Evolutionary conservation across 2,113 vertebrate genomes (phyloP).

Genomic region (Pterocles gutturalis): DNA sequence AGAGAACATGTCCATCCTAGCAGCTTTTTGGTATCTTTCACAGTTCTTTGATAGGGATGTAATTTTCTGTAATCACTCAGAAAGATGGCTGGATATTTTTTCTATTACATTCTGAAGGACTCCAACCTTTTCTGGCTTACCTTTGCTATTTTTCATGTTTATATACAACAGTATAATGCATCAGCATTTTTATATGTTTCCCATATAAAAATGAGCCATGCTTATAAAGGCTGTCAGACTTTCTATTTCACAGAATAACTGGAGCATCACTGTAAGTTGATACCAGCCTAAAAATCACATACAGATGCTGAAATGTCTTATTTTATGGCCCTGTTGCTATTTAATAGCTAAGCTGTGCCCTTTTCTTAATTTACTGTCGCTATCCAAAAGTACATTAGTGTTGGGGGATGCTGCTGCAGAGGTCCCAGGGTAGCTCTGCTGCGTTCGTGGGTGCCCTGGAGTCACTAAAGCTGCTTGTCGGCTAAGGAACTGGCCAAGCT

Average conservation of each 20-base stretch:
- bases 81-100: constrained; percentile 60
- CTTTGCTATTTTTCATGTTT: constrained; percentile 70
- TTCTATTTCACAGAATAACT: constrained; percentile 54
- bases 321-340: constrained; percentile 46
- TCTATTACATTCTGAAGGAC: constrained; percentile 55
- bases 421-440: neutral
- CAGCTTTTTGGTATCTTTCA: constrained; percentile 36
- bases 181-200: constrained; percentile 70
- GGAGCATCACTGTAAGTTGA: constrained; percentile 36
- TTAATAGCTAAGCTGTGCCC: constrained; percentile 43
- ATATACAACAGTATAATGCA: constrained; percentile 64
- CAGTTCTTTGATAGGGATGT: constrained; percentile 25
- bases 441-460: neutral
- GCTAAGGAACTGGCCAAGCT: neutral
- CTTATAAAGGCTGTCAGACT: constrained; percentile 56
- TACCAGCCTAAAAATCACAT: constrained; percentile 51
- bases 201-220: constrained; percentile 55
- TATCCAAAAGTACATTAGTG: neutral
- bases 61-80: constrained; percentile 58
- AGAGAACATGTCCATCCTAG: constrained; percentile 9
- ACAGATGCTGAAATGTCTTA: constrained; percentile 54
- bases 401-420: neutral
- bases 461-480: neutral
- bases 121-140: constrained; percentile 65
- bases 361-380: constrained; percentile 13